Evolutionary conservation across 2,113 vertebrate species (phyloP).

Genomic region (Ibidorhyncha struthersii): DNA sequence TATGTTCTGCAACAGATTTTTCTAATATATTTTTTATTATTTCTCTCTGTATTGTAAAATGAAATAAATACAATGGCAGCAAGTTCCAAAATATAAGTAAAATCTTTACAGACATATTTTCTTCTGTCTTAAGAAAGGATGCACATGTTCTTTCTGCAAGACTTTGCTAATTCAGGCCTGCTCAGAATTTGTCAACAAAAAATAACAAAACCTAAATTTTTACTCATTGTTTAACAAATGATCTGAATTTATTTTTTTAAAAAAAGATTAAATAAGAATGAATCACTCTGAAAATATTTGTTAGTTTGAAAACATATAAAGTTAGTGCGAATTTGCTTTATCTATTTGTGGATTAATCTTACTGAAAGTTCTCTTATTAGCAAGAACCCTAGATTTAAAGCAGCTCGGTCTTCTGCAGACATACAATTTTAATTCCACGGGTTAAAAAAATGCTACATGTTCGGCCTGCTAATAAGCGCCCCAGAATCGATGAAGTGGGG

Average conservation of each 20-base stretch:
- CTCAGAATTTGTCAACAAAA: neutral
- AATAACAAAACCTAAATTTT: neutral
- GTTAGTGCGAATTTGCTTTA: neutral
- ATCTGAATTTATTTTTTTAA: neutral
- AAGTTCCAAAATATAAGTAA: neutral
- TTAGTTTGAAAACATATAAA: neutral
- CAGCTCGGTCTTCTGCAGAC: neutral
- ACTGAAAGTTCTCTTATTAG: neutral
- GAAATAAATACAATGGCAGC: neutral
- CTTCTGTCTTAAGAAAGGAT: neutral
- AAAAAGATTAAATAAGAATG: neutral
- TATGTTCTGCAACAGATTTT: slow-evolving; percentile 30
- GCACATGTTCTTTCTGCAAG: neutral
- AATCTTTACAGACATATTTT: neutral
- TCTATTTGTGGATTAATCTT: neutral
- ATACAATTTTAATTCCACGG: neutral
- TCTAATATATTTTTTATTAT: neutral
- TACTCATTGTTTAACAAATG: neutral
- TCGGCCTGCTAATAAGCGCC: neutral
- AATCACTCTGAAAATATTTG: neutral
- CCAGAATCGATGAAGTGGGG: neutral
- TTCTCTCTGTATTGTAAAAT: neutral
- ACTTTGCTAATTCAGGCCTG: neutral
- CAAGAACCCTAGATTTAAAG: neutral
- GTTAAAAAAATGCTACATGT: neutral